Evolutionary conservation across 2,888 invertebrate species (phyloP).

Genomic region (Marasmarcha lunaedactyla): DNA sequence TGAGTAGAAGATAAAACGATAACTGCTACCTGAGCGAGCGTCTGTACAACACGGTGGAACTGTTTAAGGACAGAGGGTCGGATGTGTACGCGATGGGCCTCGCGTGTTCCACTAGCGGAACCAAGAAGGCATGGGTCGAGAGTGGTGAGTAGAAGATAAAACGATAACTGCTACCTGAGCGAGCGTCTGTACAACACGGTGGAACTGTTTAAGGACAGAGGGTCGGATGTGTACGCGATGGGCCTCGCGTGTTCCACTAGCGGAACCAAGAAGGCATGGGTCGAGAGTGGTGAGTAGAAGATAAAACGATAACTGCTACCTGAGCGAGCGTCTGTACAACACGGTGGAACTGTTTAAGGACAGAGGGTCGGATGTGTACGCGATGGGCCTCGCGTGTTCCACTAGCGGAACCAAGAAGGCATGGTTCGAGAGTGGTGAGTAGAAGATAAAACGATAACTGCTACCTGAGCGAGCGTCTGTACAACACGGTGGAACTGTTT

Average conservation of each 20-base stretch:
- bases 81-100: constrained; percentile 81
- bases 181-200: constrained; percentile 77
- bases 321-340: constrained; percentile 78
- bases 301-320: constrained; percentile 79
- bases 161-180: constrained; percentile 85
- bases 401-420: constrained; percentile 58
- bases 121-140: constrained; percentile 63
- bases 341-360: constrained; percentile 81
- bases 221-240: constrained; percentile 85
- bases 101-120: constrained; percentile 38
- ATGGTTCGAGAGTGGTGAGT: constrained; percentile 64
- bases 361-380: constrained; percentile 85
- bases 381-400: constrained; percentile 65
- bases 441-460: constrained; percentile 82
- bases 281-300: constrained; percentile 61
- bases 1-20: constrained; percentile 67
- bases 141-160: constrained; percentile 48
- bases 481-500: constrained; percentile 77
- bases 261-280: constrained; percentile 62
- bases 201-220: constrained; percentile 81
- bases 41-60: constrained; percentile 76
- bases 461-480: constrained; percentile 78
- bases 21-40: constrained; percentile 84
- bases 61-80: constrained; percentile 82
- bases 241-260: constrained; percentile 42